Evolutionary conservation across 2,888 invertebrate species (phyloP).

Genomic region (Tiliacea citrago): DNA sequence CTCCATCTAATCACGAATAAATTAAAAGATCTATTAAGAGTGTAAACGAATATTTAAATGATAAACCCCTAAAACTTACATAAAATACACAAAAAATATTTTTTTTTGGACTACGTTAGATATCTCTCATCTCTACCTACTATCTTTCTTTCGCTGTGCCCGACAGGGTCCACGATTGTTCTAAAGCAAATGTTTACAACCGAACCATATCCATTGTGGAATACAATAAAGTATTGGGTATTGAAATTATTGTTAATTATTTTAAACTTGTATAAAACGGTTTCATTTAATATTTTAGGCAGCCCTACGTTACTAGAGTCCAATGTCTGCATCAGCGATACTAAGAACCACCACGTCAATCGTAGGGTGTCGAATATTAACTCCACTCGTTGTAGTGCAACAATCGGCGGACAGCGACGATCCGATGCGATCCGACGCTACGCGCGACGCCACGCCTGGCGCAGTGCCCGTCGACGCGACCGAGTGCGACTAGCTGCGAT

Average conservation of each 20-base stretch:
- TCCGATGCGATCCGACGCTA: conserved; percentile 10
- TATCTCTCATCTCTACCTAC: too few relatives aligned
- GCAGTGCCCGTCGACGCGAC: conserved; percentile 27
- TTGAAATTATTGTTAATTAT: background rate
- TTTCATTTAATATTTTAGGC: background rate
- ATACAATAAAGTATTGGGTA: too few relatives aligned
- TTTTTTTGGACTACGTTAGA: too few relatives aligned
- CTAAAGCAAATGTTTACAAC: too few relatives aligned
- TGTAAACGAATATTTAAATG: too few relatives aligned
- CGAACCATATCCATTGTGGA: too few relatives aligned
- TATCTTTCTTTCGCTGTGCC: too few relatives aligned
- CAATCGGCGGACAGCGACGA: conserved; percentile 7
- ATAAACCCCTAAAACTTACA: too few relatives aligned
- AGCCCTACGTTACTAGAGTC: conserved; percentile 17
- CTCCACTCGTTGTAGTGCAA: conserved; percentile 17
- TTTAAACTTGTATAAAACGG: background rate
- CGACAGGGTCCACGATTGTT: too few relatives aligned
- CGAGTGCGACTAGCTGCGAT: conserved; percentile 24
- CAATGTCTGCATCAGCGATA: conserved; percentile 28
- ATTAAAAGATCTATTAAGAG: too few relatives aligned
- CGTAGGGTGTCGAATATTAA: conserved; percentile 52
- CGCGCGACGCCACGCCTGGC: conserved; percentile 18
- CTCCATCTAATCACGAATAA: too few relatives aligned
- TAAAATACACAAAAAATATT: too few relatives aligned
- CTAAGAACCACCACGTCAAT: conserved; percentile 36